phyloP scores from a whole-genome alignment of 1,140 invertebrate genomes.

The Venustaconcha ellipsiformis region DNA sequence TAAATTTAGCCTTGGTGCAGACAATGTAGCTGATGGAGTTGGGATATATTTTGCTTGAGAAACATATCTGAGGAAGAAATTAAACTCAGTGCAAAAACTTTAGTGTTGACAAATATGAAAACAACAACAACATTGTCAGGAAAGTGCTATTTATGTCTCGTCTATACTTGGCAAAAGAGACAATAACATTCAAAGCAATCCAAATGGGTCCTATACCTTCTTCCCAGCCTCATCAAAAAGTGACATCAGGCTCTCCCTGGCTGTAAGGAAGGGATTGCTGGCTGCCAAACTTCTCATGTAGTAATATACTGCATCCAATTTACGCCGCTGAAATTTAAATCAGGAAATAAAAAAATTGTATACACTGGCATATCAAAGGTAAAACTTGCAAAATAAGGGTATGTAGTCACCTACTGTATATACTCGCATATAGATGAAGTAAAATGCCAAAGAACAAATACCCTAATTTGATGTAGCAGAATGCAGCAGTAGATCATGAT shows the following conservation, averaged over 20 bases:
- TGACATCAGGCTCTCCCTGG: conserved; percentile 86
- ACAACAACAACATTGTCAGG: not conserved
- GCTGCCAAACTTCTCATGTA: conserved; percentile 95
- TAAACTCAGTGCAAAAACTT: no score
- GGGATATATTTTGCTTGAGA: no score
- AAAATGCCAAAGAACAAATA: no score
- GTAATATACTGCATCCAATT: conserved; percentile 97
- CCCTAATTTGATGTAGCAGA: no score
- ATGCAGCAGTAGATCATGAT: no score
- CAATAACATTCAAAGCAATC: not conserved
- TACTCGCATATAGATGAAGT: no score
- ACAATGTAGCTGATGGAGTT: no score
- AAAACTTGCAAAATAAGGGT: no score
- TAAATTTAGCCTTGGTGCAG: no score
- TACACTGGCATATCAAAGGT: not conserved
- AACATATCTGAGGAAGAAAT: no score
- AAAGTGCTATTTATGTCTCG: not conserved
- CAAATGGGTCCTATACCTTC: conserved; percentile 75
- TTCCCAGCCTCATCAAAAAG: conserved; percentile 95
- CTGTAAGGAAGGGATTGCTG: conserved; percentile 91
- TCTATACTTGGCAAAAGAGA: not conserved
- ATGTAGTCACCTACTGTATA: no score
- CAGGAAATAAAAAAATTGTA: not conserved
- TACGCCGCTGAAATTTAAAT: conserved; percentile 78
- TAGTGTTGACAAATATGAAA: no score